These are phyloP conservation scores for Fratercula arctica DNA, from an alignment of 2,797 vertebrate species.

Conservation along the genomic window DNA sequence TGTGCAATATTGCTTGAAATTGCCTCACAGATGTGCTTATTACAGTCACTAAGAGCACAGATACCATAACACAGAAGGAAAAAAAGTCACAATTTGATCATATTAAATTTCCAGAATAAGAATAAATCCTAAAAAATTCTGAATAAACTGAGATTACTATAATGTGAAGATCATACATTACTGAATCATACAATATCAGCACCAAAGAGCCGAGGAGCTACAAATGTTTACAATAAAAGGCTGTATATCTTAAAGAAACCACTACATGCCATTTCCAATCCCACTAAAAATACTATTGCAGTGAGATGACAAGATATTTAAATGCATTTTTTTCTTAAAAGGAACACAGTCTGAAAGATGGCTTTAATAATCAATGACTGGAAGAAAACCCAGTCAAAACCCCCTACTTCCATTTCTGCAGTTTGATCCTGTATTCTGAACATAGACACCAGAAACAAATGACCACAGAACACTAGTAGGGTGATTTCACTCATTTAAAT, in stretches of 20 bases:
- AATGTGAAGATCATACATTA: background rate
- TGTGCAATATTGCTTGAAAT: background rate
- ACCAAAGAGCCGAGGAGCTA: background rate
- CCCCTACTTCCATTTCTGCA: background rate
- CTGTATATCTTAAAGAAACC: background rate
- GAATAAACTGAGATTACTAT: background rate
- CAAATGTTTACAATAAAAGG: background rate
- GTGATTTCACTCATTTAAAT: background rate
- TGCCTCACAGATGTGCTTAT: background rate
- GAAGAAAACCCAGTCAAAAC: background rate
- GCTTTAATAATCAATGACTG: background rate
- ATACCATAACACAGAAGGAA: background rate
- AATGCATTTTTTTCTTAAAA: background rate
- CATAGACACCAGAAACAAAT: background rate
- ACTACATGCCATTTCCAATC: background rate
- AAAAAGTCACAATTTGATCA: background rate
- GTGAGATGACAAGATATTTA: background rate
- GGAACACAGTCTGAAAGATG: background rate
- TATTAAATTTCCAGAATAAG: background rate
- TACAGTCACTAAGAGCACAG: background rate
- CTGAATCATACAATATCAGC: background rate
- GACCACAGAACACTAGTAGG: background rate
- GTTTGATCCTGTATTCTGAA: background rate
- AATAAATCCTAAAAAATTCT: background rate
- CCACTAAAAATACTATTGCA: background rate